Evolutionary conservation across 2,113 vertebrate species (phyloP), one percentile per base, ranked within the genome.

Genomic region (Taxidea taxus): DNA sequence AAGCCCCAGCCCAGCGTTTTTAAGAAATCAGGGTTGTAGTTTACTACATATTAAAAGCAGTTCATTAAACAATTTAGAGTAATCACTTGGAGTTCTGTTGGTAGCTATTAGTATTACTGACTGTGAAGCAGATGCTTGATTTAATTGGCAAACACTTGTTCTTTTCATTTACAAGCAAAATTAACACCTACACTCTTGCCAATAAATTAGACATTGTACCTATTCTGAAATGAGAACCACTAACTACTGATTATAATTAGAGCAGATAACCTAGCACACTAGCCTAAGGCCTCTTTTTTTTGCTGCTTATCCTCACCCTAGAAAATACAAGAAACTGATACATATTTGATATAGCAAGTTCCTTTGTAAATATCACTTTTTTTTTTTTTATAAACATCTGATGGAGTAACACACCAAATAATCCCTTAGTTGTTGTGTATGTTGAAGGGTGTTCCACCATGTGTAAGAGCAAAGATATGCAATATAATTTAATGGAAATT

Each of bases 131-230:
- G 97, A 97, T 98, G 97, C 97, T 98, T 98, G 92, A 98, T 98
- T 98, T 99, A 98, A 99, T 98, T 99, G 96, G 95, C 92, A 98
- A 98, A 98, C 94, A 95, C 93, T 94, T 98, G 89, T 97, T 98
- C 97, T 97, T 98, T 98, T 98, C 98, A 97, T 98, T 98, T 98
- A 95, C 58, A 90, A 98, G 82, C 91, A 98, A 93, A 98, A 98
- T 96, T 97, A 98, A 97, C 97, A 97, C 83, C 39, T 98, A 94
- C 90, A 60, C 80, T 94, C 90, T 97, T 98, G 97, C 98, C 97
- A 98, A 98, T 97, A 97, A 98, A 97, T 96, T 98, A 90, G 96
- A 97, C 81, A 96, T 92, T 90, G 77, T 75, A 96, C 94, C 91
- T 95, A 34, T 98, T 98, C 68, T 97, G 78, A 98, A 98, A 66